Conservation (phyloP, 2,888 invertebrate genomes). For the Drosophila algonquin region DNA sequence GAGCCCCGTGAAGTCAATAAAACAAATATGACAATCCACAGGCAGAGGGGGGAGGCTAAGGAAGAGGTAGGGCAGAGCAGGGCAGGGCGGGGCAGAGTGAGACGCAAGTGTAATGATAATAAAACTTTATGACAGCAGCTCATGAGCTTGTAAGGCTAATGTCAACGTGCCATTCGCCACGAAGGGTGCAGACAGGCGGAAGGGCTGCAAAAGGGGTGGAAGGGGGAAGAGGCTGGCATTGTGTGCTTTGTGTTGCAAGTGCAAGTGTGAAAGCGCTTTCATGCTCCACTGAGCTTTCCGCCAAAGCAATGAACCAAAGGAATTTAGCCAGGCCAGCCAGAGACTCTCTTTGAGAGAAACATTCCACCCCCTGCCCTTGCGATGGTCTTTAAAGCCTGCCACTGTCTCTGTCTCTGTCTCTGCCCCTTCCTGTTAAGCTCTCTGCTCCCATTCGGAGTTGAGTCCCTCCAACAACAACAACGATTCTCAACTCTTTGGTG, state of each 20-base stretch:
- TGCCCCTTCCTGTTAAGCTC: slow-evolving; percentile 4
- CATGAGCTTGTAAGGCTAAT: slow-evolving; percentile 75
- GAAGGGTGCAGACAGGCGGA: neutral
- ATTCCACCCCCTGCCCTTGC: neutral
- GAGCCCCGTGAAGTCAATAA: slow-evolving; percentile 61
- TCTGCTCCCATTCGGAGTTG: slow-evolving; percentile 8
- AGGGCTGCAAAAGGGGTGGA: neutral
- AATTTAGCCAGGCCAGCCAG: slow-evolving; percentile 24
- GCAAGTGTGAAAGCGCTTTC: slow-evolving; percentile 74
- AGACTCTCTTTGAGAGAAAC: slow-evolving; percentile 7
- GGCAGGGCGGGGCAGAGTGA: neutral
- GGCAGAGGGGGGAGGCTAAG: slow-evolving; percentile 3
- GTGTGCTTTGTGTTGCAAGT: slow-evolving; percentile 27
- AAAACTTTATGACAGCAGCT: slow-evolving; percentile 76
- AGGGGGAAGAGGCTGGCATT: neutral
- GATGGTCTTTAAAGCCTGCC: slow-evolving; percentile 18
- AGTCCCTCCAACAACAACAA: slow-evolving; percentile 39
- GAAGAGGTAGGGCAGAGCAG: neutral
- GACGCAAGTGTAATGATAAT: slow-evolving; percentile 74
- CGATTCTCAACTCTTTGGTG: slow-evolving; percentile 28
- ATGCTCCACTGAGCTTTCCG: slow-evolving; percentile 63
- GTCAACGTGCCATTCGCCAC: slow-evolving; percentile 60
- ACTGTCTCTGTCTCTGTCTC: slow-evolving; percentile 7
- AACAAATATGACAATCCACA: slow-evolving; percentile 67
- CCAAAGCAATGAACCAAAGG: slow-evolving; percentile 38